These are phyloP conservation scores for Athetis lepigone DNA, from an alignment of 2,888 invertebrate species.

Conservation along the genomic window DNA sequence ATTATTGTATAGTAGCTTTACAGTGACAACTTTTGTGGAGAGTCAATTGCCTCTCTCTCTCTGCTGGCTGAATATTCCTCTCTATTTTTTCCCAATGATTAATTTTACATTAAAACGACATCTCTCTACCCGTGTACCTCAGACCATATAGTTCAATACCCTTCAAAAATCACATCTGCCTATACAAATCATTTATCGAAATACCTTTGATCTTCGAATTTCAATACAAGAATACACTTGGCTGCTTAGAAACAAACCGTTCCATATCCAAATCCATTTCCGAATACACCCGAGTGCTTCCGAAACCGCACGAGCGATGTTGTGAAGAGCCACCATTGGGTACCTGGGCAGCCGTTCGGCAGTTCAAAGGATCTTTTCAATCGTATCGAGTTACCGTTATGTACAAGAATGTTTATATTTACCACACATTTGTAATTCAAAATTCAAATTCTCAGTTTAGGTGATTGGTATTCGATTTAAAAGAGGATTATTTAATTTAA, in stretches of 20 bases:
- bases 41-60: no score
- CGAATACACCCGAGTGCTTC: slow-evolving; percentile 23
- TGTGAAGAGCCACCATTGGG: slow-evolving; percentile 12
- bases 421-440: background rate
- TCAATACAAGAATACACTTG: slow-evolving; percentile 9
- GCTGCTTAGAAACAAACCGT: slow-evolving; percentile 19
- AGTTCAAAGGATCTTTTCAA: slow-evolving; percentile 18
- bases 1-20: no score
- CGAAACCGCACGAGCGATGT: slow-evolving; percentile 29
- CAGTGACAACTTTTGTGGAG: no score
- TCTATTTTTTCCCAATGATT: no score
- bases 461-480: slow-evolving; percentile 2
- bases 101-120: no score
- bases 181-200: slow-evolving; percentile 5
- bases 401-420: background rate
- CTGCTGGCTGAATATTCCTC: no score
- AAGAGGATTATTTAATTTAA: background rate
- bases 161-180: background rate
- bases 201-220: slow-evolving; percentile 14
- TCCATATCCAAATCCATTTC: slow-evolving; percentile 6
- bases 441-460: slow-evolving; percentile 6
- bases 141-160: background rate
- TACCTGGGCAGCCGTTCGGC: slow-evolving; percentile 6
- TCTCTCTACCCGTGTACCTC: no score
- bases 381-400: background rate